Percentiles rank a stretch among this genome's conserved stretches.
These are phyloP conservation scores for Euphydryas editha DNA, from an alignment of 2,888 invertebrate genomes.

Conservation along the genomic window DNA sequence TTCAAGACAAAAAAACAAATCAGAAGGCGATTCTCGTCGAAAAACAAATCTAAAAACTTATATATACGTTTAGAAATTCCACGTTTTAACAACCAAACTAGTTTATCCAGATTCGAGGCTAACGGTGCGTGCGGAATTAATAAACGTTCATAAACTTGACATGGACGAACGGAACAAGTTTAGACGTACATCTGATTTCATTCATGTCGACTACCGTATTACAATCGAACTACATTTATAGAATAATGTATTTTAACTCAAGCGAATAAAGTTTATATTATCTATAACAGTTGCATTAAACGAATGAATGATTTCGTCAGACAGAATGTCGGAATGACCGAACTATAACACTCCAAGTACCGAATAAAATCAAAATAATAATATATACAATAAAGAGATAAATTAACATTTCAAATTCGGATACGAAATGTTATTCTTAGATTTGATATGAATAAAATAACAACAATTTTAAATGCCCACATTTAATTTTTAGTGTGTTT, in stretches of 20 bases:
- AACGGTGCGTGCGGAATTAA: conserved; percentile 47
- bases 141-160: conserved; percentile 47
- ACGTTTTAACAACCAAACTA: conserved; percentile 34
- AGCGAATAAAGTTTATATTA: background rate
- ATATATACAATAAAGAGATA: no score
- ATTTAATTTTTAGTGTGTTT: no score
- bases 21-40: background rate
- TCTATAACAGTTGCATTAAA: background rate
- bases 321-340: background rate
- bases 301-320: background rate
- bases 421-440: no score
- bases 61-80: conserved; percentile 33
- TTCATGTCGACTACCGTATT: conserved; percentile 22
- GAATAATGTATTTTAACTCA: conserved; percentile 4
- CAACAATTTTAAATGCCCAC: no score
- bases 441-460: no score
- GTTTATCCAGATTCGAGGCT: conserved; percentile 39
- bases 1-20: background rate
- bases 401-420: no score
- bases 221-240: background rate
- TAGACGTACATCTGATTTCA: conserved; percentile 27
- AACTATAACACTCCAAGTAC: no score
- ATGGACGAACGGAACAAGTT: conserved; percentile 35
- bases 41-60: background rate
- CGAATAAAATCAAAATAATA: no score